Base-by-base conservation (phyloP, 2,888 invertebrate genomes). In the Artemia sinica region DNA sequence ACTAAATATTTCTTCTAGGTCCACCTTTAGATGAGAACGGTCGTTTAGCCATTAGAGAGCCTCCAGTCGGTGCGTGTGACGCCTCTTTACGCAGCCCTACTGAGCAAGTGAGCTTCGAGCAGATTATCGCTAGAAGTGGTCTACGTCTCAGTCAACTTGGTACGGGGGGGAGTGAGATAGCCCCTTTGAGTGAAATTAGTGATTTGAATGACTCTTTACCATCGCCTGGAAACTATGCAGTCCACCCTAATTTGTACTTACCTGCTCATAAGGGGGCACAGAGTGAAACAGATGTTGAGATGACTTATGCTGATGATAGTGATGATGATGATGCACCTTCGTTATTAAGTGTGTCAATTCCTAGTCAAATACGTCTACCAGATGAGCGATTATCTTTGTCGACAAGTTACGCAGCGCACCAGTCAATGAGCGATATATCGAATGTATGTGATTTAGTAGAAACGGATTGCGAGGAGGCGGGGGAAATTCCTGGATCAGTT, bases 391-490 rank as follows among this genome's bases (percentile, higher is more conserved):
- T 87, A 79, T 88, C 88, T 66, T 80, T 88, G 74, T 77, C 77
- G 9, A 81, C 87, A 73, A 88, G 85, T 13, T 76, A 76, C 70
- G 75, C 75, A 2, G 77, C 76, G 72, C 85, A 84, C 72, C 81
- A 81, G 67, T 82, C 81, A 13, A 91, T 91, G 74, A 91, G 92
- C 79, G 90, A 91, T 79, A 81, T 91, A 74, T 92, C 92, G 68
- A 86, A 87, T 77, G 82, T 93, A 72, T 93, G 93, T 82, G 93
- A 93, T 81, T 91, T 94, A 76, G 92, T 92, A 79, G 81, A 81
- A 79, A 88, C 88, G 66, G 89, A 89, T 69, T 70, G 67, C 41
- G 70, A 70, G 52, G 80, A 71, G 13, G 68, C 67, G 48, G 66
- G 68, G 11, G 68, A 65, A 52, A 49, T 49, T 18, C 49, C n/a